A percentile compares a stretch with the other conserved stretches of the same genome.
These are phyloP conservation scores for Dolomedes plantarius DNA, from an alignment of 2,888 invertebrate species.

Conservation along the genomic window DNA sequence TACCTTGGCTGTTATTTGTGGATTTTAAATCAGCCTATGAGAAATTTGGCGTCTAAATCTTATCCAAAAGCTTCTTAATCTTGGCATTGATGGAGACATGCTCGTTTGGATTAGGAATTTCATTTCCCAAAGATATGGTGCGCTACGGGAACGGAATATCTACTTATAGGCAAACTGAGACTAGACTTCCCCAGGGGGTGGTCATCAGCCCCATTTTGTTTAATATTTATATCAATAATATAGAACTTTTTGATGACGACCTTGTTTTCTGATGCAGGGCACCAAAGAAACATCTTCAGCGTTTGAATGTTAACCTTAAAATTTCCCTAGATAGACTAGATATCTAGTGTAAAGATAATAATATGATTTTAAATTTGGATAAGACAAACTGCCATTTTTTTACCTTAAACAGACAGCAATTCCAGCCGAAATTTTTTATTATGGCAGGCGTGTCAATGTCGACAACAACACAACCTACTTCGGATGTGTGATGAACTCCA, in stretches of 20 bases:
- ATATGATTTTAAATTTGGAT: no score
- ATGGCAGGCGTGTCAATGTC: no score
- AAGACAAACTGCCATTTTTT: no score
- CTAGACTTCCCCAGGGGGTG: background rate
- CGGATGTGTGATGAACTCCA: background rate
- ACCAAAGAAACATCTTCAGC: background rate
- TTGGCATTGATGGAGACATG: no score
- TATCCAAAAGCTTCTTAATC: background rate
- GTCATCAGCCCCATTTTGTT: background rate
- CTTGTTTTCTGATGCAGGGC: background rate
- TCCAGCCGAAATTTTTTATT: background rate
- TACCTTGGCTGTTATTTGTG: no score
- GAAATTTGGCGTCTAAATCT: background rate
- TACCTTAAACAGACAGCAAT: no score
- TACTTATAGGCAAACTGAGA: background rate
- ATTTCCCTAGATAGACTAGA: background rate
- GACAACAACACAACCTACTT: background rate
- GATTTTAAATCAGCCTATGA: no score
- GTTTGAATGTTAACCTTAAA: no score
- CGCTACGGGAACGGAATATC: no score
- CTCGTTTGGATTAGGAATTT: no score
- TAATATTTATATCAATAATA: background rate
- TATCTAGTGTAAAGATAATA: background rate
- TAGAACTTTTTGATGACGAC: conserved; percentile 4
- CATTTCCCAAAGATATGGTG: no score